Conservation (phyloP, 1,140 invertebrate genomes). For the Drosophila tsacasi region DNA sequence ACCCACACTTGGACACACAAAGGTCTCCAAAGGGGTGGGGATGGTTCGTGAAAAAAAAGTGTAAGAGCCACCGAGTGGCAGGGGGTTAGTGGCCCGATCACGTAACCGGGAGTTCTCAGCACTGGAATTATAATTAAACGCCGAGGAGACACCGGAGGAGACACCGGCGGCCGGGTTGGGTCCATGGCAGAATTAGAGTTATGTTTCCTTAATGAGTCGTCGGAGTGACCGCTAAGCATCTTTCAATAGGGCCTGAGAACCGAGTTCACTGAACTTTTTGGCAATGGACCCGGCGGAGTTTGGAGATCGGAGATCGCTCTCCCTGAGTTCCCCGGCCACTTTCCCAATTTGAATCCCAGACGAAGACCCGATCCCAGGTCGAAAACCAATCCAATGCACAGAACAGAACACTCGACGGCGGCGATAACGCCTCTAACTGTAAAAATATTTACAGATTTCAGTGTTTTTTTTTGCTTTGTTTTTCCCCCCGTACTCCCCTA, state of each 20-base stretch:
- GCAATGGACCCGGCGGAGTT: conserved; percentile 32
- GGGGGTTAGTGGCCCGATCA: conserved; percentile 48
- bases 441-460: conserved; percentile 73
- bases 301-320: conserved; percentile 29
- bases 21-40: conserved; percentile 34
- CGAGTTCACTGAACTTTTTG: conserved; percentile 76
- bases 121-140: conserved; percentile 80
- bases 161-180: conserved; percentile 43
- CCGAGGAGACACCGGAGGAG: conserved; percentile 71
- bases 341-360: conserved; percentile 63
- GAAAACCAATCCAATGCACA: conserved; percentile 40
- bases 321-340: conserved; percentile 60
- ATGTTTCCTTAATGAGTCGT: conserved; percentile 80
- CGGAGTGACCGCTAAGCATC: conserved; percentile 72
- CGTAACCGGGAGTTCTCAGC: conserved; percentile 70
- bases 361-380: conserved; percentile 18
- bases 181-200: conserved; percentile 78
- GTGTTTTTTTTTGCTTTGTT: conserved; percentile 6
- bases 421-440: conserved; percentile 77
- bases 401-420: conserved; percentile 51
- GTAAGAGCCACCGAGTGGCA: conserved; percentile 9
- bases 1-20: conserved; percentile 36
- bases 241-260: conserved; percentile 68
- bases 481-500: conserved; percentile 18
- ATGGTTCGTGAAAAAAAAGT: conserved; percentile 6